Evolutionary conservation across 2,113 vertebrate genomes (phyloP).

Genomic region (Clarias batrachus): DNA sequence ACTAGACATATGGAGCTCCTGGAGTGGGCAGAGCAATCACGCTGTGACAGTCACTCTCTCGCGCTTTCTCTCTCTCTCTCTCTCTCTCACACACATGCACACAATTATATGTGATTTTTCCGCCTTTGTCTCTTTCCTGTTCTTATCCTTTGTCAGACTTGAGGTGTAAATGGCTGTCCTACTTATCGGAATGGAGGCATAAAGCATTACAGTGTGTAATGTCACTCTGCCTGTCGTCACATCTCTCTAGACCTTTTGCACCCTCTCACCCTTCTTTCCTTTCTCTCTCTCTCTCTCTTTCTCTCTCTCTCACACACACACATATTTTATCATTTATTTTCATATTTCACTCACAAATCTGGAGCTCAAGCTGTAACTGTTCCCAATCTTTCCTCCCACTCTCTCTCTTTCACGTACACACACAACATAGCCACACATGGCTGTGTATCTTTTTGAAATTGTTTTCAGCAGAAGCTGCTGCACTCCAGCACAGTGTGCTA

Average conservation of each 20-base stretch:
- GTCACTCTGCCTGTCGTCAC: not conserved
- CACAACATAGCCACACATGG: conserved; percentile 28
- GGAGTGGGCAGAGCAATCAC: conserved; percentile 23
- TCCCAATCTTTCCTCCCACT: not conserved
- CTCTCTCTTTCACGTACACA: not conserved
- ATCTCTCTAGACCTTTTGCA: not conserved
- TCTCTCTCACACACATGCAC: not conserved
- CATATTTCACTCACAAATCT: not conserved
- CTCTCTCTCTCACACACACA: not conserved
- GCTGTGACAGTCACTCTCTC: not conserved
- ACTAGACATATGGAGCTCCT: conserved; percentile 47
- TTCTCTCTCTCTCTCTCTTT: not conserved
- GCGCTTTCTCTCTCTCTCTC: not conserved
- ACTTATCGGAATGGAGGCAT: conserved; percentile 2
- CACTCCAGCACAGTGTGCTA: conserved; percentile 17
- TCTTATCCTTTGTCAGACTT: not conserved
- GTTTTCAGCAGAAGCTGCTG: conserved; percentile 19
- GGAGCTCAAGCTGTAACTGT: conserved; percentile 15
- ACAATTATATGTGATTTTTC: conserved; percentile 24
- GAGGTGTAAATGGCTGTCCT: conserved; percentile 5
- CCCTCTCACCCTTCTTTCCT: not conserved
- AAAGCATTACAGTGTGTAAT: conserved; percentile 22
- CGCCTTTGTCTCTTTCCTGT: conserved; percentile 3
- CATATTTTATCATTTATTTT: not conserved
- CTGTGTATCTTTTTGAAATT: not conserved